phyloP scores from a whole-genome alignment of 2,113 vertebrate genomes.

The Paralichthys olivaceus region DNA sequence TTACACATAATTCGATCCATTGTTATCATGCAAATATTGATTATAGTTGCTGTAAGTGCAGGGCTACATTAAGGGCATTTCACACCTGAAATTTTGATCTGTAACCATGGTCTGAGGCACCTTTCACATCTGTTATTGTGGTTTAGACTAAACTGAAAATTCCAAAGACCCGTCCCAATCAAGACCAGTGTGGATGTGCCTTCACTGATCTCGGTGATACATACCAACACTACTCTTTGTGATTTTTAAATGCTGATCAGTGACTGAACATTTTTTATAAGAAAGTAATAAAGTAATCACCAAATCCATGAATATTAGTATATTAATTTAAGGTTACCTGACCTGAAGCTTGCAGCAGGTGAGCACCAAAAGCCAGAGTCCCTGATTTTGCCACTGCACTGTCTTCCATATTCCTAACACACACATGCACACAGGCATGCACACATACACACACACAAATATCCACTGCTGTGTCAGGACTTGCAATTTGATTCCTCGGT shows the following conservation, averaged over 20 bases:
- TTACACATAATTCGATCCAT: not conserved
- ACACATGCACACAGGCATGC: not conserved
- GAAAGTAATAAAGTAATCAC: not conserved
- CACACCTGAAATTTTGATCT: too few species aligned
- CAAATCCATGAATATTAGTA: not conserved
- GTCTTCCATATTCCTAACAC: slow-evolving; percentile 3
- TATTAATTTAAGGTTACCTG: not conserved
- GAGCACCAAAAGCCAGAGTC: not conserved
- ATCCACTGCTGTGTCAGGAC: slow-evolving; percentile 29
- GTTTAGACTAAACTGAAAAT: too few species aligned
- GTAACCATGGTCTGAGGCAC: too few species aligned
- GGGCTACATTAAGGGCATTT: too few species aligned
- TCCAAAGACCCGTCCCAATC: too few species aligned
- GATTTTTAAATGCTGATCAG: not conserved
- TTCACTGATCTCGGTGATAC: not conserved
- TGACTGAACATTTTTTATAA: not conserved
- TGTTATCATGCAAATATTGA: not conserved
- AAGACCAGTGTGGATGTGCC: not conserved
- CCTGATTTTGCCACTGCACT: not conserved
- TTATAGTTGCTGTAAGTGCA: too few species aligned
- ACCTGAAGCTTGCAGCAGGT: slow-evolving; percentile 4
- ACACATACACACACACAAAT: slow-evolving; percentile 10
- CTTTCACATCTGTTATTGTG: too few species aligned
- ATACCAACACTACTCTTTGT: not conserved
- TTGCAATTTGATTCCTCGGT: slow-evolving; percentile 42